Conservation (phyloP, 2,888 invertebrate genomes). For the Spisula solida region DNA sequence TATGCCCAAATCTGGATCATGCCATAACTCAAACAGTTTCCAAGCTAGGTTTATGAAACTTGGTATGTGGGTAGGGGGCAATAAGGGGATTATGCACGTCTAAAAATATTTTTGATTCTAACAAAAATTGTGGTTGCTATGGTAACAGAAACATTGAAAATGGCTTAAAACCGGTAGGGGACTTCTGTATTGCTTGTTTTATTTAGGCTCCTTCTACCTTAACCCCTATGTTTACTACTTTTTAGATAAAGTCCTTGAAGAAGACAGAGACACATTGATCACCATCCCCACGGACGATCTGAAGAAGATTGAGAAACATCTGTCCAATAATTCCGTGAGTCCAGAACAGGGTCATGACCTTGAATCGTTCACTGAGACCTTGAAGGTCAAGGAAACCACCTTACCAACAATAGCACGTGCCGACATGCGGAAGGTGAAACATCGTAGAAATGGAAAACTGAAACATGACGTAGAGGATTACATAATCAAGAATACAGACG, state of each 20-base stretch:
- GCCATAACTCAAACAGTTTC: too few species aligned
- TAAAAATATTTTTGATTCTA: too few species aligned
- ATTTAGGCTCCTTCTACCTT: too few species aligned
- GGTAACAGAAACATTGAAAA: too few species aligned
- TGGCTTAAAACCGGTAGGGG: too few species aligned
- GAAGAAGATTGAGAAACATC: constrained; percentile 52
- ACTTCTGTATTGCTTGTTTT: too few species aligned
- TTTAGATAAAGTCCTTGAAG: background rate
- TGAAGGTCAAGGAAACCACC: constrained; percentile 45
- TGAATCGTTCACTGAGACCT: constrained; percentile 58
- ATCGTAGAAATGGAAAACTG: background rate
- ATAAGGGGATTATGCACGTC: too few species aligned
- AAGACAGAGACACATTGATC: background rate
- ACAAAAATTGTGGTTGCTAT: too few species aligned
- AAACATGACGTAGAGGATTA: background rate
- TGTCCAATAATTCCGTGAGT: constrained; percentile 23
- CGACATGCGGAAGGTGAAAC: constrained; percentile 23
- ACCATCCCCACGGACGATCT: constrained; percentile 63
- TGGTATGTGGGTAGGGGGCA: too few species aligned
- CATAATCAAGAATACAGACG: background rate
- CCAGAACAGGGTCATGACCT: constrained; percentile 39
- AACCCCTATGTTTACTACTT: too few species aligned
- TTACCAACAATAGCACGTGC: constrained; percentile 39
- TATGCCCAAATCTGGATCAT: too few species aligned
- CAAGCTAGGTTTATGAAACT: too few species aligned